Base-by-base conservation (phyloP, 2,113 vertebrate genomes). In the Callorhinus ursinus region DNA sequence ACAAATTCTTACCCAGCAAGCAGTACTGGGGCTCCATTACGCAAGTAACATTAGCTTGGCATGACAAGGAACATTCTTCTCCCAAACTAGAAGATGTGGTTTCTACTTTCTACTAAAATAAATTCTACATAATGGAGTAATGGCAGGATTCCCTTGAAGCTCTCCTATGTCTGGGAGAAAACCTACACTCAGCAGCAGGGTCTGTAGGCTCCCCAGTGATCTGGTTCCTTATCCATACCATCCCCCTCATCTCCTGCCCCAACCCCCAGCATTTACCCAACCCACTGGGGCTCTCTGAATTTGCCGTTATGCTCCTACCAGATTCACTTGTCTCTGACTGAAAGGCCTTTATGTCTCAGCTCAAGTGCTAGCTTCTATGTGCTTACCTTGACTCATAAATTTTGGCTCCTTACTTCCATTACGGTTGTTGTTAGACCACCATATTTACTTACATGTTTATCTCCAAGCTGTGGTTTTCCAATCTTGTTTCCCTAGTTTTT, bases 401-500 rank as follows among this genome's bases (percentile, higher is more conserved):
- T 33, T 33, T 15, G 15, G 22, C 18, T 59, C 19, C 16, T 59
- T 4, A 14, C 42, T 36, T 85, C 28, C 6, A 22, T 79, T 19
- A 6, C 5, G 36, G 5, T 28, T 83, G 36, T 61, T 57, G 26
- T 55, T 65, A 82, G 24, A 18, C 8, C 14, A 26, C 49, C 15
- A 28, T 22, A 26, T 31, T 88, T 69, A 24, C 33, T 72, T 53
- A 1, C 15, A 24, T n/a, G 11, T n/a, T 80, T 72, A 0, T 46
- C 13, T 86, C 16, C 18, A 94, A 57, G 33, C 53, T 74, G 11
- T 33, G 1, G 1, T 36, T 96, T 91, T 46, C 11, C 1, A 10
- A 19, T 53, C 39, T 94, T 5, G 16, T 31, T 65, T 87, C 36
- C 15, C n/a, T 93, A 77, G 12, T 42, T 46, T 59, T 95, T 90